Base-by-base conservation (phyloP, 1,140 invertebrate genomes). In the Rhopalosiphum padi region DNA sequence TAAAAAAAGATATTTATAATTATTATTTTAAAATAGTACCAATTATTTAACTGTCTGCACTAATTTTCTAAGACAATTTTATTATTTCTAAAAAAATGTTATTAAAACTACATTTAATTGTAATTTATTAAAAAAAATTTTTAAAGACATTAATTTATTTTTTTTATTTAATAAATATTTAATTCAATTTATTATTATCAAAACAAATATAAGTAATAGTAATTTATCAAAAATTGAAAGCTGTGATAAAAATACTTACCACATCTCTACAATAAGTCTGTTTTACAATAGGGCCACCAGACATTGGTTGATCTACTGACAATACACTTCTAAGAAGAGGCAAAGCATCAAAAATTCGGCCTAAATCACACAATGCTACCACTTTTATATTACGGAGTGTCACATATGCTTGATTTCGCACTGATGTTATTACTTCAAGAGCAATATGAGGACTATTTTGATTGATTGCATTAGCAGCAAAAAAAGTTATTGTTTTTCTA, bases 301-400 rank as follows among this genome's bases (percentile, higher is more conserved):
- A 94, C n/a, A 95, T 94, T 6, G 96, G 96, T 82, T 48, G 90
- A 94, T 97, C 96, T 83, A 95, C 94, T 35, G 96, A 96, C n/a
- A 97, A 94, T 15, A 96, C 95, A 15, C 91, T 83, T 94, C 96
- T 96, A 41, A 97, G 94, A 77, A 97, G 95, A 2, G 96, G 95
- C 21, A 97, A 95, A 55, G 96, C 96, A 94, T 98, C 97, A 53
- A 97, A 96, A 5, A 96, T 94, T 94, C 97, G 95, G 6, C 96
- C 96, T 90, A 98, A 94, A 51, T 96, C 95, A 46, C 96, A 95
- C 68, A 97, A 96, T 5, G 96, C 96, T 82, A 94, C 46, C 94
- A 97, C 95, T 95, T 97, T 97, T 25, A 98, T 95, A 96, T 97
- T 97, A 94, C 97, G 96, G 2, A 97, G 94, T 30, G 96, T 97